Percentiles rank a stretch among this genome's conserved stretches.
These are phyloP conservation scores for Diglossa brunneiventris DNA, from an alignment of 2,113 vertebrate genomes.

Conservation along the genomic window DNA sequence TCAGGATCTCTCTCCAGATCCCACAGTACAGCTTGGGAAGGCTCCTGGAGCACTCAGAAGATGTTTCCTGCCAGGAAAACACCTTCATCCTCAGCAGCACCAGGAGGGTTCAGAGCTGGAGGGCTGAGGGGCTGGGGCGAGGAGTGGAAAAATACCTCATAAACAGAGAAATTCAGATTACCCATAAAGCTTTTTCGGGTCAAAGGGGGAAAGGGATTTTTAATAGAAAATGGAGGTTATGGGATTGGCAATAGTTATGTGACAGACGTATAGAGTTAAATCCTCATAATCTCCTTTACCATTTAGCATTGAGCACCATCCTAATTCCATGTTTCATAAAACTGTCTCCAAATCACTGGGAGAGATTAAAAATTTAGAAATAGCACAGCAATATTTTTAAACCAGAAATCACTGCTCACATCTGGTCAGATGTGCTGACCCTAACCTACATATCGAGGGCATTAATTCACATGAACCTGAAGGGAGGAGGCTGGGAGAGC, in stretches of 20 bases:
- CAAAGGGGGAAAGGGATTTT: conserved; percentile 75
- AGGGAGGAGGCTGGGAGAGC: neutral
- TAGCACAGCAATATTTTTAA: conserved; percentile 78
- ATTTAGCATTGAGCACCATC: conserved; percentile 82
- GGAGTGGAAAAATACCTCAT: conserved; percentile 48
- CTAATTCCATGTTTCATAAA: conserved; percentile 79
- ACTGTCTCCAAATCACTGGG: conserved; percentile 75
- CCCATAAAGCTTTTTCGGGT: conserved; percentile 74
- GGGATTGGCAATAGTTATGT: conserved; percentile 80
- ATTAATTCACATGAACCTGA: conserved; percentile 32
- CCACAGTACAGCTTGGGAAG: fast-evolving
- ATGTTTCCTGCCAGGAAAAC: neutral
- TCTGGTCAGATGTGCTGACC: conserved; percentile 69
- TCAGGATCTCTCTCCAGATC: neutral
- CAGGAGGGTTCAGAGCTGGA: neutral
- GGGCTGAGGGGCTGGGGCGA: neutral
- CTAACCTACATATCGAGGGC: conserved; percentile 65
- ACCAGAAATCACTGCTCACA: conserved; percentile 74
- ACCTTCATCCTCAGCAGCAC: neutral
- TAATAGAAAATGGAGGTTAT: conserved; percentile 81
- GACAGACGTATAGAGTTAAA: conserved; percentile 87
- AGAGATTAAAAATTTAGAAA: conserved; percentile 79
- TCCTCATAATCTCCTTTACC: conserved; percentile 89
- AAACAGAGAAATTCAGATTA: conserved; percentile 69
- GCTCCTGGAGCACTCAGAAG: neutral